These are phyloP conservation scores for Musca domestica DNA, from an alignment of 1,140 invertebrate species.

Conservation along the genomic window DNA sequence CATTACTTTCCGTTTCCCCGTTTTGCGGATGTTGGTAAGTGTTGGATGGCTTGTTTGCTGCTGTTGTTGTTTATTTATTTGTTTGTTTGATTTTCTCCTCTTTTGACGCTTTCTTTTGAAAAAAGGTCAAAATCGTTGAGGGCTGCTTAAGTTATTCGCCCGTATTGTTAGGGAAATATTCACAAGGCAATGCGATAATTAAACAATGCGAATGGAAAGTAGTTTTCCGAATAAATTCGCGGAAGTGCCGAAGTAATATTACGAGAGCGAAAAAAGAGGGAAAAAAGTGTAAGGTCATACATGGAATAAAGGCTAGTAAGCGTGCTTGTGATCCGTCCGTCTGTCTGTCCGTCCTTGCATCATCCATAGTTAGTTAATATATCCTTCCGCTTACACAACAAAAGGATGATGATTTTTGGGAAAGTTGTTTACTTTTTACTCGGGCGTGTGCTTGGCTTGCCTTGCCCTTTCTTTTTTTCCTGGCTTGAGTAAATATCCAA, in stretches of 20 bases:
- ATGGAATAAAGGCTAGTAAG: too few relatives aligned
- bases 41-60: too few relatives aligned
- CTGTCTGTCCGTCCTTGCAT: neutral
- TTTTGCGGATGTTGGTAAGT: too few relatives aligned
- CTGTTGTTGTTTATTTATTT: too few relatives aligned
- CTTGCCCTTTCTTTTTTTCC: too few relatives aligned
- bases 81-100: too few relatives aligned
- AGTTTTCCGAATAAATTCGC: neutral
- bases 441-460: neutral
- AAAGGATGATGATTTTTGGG: neutral
- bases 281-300: neutral
- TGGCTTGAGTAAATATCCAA: conserved; percentile 3
- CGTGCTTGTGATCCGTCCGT: too few relatives aligned
- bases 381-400: neutral
- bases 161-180: neutral
- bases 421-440: neutral
- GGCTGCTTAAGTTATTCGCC: too few relatives aligned
- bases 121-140: too few relatives aligned
- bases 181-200: conserved; percentile 2
- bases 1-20: too few relatives aligned
- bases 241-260: neutral
- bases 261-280: neutral
- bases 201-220: conserved; percentile 3
- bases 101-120: too few relatives aligned
- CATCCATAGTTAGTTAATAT: neutral